A percentile compares a stretch with the other conserved stretches of the same genome.
Evolutionary conservation across 1,140 invertebrate genomes (phyloP).

Genomic region (Argopecten irradians): DNA sequence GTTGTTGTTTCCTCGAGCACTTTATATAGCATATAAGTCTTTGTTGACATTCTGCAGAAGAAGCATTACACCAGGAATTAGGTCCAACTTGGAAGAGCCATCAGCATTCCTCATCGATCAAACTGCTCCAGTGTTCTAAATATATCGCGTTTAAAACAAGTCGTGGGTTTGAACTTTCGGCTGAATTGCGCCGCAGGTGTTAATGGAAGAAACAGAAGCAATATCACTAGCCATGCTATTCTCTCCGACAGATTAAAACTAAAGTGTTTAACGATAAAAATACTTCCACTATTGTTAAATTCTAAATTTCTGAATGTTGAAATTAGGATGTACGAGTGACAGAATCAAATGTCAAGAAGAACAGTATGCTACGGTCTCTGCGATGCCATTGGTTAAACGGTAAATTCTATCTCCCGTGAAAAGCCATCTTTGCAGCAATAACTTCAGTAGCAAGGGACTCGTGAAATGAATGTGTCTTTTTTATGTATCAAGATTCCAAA

Average conservation of each 20-base stretch:
- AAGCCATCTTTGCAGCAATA: too few species aligned
- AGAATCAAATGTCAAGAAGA: not conserved
- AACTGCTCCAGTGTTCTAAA: not conserved
- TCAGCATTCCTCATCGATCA: not conserved
- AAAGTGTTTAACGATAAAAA: not conserved
- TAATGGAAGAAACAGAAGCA: not conserved
- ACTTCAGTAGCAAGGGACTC: too few species aligned
- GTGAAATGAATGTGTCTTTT: too few species aligned
- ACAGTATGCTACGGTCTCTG: not conserved
- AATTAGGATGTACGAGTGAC: not conserved
- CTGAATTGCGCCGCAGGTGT: not conserved
- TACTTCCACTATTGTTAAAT: constrained; percentile 12
- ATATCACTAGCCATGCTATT: not conserved
- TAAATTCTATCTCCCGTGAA: not conserved
- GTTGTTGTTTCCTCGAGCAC: not conserved
- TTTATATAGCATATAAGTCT: not conserved
- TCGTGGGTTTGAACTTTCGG: not conserved
- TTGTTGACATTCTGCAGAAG: constrained; percentile 16
- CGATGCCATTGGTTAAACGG: not conserved
- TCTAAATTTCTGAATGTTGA: not conserved
- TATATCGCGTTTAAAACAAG: not conserved
- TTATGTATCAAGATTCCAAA: too few species aligned
- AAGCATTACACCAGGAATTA: not conserved
- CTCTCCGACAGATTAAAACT: not conserved
- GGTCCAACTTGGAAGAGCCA: not conserved